phyloP scores from a whole-genome alignment of 2,888 invertebrate genomes.

The Apamea crenata region DNA sequence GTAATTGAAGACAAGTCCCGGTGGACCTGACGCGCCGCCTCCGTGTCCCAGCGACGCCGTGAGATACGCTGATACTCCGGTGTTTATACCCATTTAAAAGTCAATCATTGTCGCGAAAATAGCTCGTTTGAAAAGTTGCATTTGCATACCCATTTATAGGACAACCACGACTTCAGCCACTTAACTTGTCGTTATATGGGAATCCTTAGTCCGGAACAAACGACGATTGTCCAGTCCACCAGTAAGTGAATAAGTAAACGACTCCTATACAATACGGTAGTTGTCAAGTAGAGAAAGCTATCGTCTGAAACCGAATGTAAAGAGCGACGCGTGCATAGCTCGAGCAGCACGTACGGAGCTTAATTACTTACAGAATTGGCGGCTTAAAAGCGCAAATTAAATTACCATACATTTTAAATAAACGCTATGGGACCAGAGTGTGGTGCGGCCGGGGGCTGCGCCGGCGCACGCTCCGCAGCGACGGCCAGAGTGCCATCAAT shows the following conservation, averaged over 20 bases:
- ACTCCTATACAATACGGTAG: conserved; percentile 65
- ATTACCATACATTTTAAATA: conserved; percentile 87
- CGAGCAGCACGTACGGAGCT: conserved; percentile 38
- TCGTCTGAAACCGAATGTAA: conserved; percentile 60
- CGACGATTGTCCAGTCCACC: conserved; percentile 72
- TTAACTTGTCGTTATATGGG: conserved; percentile 80
- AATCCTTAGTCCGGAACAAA: conserved; percentile 73
- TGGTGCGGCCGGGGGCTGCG: conserved; percentile 64
- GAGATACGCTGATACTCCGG: conserved; percentile 75
- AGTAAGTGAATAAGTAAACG: conserved; percentile 65
- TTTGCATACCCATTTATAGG: conserved; percentile 82
- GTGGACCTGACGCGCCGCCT: conserved; percentile 68
- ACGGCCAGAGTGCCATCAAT: conserved; percentile 81
- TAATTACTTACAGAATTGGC: conserved; percentile 69
- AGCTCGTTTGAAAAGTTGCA: conserved; percentile 77
- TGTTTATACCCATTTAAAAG: conserved; percentile 84
- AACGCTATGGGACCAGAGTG: conserved; percentile 73
- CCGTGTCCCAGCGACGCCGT: conserved; percentile 62
- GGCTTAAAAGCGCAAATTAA: conserved; percentile 84
- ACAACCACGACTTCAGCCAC: conserved; percentile 79
- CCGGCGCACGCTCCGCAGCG: conserved; percentile 64
- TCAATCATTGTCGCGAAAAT: conserved; percentile 84
- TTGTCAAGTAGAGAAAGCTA: conserved; percentile 64
- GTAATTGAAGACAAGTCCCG: conserved; percentile 76
- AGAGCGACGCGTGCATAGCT: conserved; percentile 36